Evolutionary conservation across 2,888 invertebrate genomes (phyloP), one percentile per base, ranked within the genome.

Genomic region (Sphinx pinastri): DNA sequence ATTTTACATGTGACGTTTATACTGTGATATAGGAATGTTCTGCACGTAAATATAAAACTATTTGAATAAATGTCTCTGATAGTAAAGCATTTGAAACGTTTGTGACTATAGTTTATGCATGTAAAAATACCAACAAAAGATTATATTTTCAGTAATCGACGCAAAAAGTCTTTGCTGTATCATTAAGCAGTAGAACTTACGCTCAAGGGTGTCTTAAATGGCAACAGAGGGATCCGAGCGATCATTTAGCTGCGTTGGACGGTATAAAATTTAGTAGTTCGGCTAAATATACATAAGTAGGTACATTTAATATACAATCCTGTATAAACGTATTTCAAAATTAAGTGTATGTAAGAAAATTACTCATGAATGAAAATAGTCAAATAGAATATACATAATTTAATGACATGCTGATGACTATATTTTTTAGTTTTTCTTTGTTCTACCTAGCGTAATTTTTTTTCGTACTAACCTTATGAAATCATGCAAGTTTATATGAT

Each of bases 1-100:
- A 19, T 19, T 45, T 54, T 69, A 45, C 60, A 69, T 45, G 60
- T 45, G 59, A 60, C 58, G 31, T 49, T 68, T 57, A 31, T 49
- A 11, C n/a, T 19, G 19, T 58, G 47, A 60, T 63, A 69, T 60
- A 60, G 45, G 52, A 60, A 69, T 60, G 13, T 63, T 63, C n/a
- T 63, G 63, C 19, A 49, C 49, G 19, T 19, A 49, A 19, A 47
- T 19, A 19, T 55, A 19, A 12, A 55, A 19, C 11, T 55, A 19
- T 55, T 55, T 19, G 55, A 19, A 52, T 52, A 14, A 52, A 10
- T 55, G 55, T 2, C 55, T 55, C 19, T 19, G 19, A 55, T 19
- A 16, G 55, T 19, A 55, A 55, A 2, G 19, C 16, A 13, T 38
- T 38, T 51, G 51, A 51, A 51, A 51, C 51, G 0, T 51, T 19